These are phyloP conservation scores for Lasiurus borealis DNA, from an alignment of 2,113 vertebrate species.

Conservation along the genomic window DNA sequence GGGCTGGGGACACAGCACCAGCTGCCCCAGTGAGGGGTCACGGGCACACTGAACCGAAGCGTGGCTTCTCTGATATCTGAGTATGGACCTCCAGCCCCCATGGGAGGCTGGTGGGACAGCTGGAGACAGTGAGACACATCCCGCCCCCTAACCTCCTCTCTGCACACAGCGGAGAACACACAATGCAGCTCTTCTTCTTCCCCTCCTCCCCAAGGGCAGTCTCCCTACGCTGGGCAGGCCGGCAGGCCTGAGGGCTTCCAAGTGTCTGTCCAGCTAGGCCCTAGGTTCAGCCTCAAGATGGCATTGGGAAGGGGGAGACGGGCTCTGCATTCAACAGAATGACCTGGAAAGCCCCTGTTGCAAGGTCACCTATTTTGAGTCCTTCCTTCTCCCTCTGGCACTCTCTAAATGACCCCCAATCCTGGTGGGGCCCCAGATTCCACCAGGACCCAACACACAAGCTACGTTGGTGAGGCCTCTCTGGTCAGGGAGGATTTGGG, in stretches of 20 bases:
- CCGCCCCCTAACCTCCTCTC: neutral
- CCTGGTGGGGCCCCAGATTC: neutral
- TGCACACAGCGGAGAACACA: neutral
- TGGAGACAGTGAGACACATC: neutral
- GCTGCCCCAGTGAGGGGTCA: neutral
- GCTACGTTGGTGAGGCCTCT: neutral
- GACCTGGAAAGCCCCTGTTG: neutral
- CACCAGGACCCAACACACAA: neutral
- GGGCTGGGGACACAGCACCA: neutral
- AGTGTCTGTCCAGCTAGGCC: neutral
- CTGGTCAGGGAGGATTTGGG: neutral
- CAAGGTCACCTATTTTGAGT: neutral
- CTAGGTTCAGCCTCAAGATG: neutral
- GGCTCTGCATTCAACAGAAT: neutral
- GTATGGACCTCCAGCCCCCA: neutral
- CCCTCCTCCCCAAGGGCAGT: neutral
- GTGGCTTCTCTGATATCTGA: neutral
- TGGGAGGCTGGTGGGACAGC: neutral
- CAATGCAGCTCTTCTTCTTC: constrained; percentile 49
- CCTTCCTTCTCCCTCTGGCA: neutral
- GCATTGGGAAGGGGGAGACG: neutral
- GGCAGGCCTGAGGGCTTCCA: neutral
- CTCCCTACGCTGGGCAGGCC: neutral
- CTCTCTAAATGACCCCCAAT: neutral
- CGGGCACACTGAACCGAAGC: neutral